Percentiles rank a stretch among this genome's conserved stretches.
phyloP scores from a whole-genome alignment of 2,888 invertebrate species.

The Tineola bisselliella region DNA sequence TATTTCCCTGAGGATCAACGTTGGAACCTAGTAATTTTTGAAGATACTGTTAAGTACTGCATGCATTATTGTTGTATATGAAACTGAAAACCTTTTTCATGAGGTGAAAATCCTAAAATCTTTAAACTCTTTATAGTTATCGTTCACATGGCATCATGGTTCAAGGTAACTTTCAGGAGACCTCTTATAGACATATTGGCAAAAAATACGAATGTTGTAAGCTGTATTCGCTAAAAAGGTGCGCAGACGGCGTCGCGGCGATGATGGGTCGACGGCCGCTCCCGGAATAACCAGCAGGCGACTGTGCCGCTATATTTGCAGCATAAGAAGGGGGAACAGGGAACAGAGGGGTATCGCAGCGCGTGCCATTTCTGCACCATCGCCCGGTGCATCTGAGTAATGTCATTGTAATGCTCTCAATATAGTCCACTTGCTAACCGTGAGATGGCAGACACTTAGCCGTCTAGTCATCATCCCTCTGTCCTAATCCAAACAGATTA shows the following conservation, averaged over 20 bases:
- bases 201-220: constrained; percentile 53
- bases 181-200: neutral
- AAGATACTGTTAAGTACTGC: neutral
- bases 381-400: constrained; percentile 66
- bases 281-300: constrained; percentile 52
- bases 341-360: constrained; percentile 26
- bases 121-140: too few species aligned
- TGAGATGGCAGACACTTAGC: constrained; percentile 2
- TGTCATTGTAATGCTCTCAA: constrained; percentile 65
- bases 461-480: neutral
- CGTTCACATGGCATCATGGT: neutral
- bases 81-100: neutral
- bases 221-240: constrained; percentile 61
- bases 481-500: neutral
- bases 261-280: constrained; percentile 65
- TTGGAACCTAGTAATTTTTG: neutral
- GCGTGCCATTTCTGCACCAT: constrained; percentile 66
- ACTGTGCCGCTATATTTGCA: constrained; percentile 58
- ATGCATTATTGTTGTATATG: neutral
- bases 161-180: neutral
- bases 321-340: constrained; percentile 21
- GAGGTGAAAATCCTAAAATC: neutral
- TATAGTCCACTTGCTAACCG: constrained; percentile 34
- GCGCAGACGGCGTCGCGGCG: constrained; percentile 64
- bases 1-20: neutral